Conservation (phyloP, 1,140 invertebrate species). For the Bombus pascuorum region DNA sequence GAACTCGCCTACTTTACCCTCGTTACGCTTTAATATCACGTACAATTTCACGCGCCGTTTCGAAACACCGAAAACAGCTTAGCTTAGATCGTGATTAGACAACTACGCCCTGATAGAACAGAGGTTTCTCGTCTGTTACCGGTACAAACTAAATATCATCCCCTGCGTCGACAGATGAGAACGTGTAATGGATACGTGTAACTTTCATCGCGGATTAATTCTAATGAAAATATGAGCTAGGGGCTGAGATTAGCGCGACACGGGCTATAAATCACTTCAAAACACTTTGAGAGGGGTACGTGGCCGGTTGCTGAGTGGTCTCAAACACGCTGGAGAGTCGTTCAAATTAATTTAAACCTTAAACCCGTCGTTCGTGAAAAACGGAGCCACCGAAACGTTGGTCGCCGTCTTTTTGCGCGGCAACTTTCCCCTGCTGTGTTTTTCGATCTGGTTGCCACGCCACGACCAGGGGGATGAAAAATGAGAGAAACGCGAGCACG, state of each 20-base stretch:
- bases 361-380: background rate
- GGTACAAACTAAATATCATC: background rate
- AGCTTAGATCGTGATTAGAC: conserved; percentile 23
- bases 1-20: conserved; percentile 11
- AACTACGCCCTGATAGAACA: background rate
- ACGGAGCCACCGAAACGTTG: conserved; percentile 15
- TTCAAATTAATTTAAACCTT: conserved; percentile 33
- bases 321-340: background rate
- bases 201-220: background rate
- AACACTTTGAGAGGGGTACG: background rate
- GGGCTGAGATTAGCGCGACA: background rate
- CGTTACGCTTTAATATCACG: conserved; percentile 32
- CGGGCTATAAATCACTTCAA: background rate
- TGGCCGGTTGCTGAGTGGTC: background rate
- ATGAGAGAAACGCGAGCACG: background rate
- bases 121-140: background rate
- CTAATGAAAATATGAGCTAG: background rate
- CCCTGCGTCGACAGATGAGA: background rate
- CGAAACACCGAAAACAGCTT: conserved; percentile 27
- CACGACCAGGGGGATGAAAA: background rate
- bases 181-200: background rate
- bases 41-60: background rate
- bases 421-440: background rate
- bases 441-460: conserved; percentile 8
- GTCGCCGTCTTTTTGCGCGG: background rate